These are phyloP conservation scores for Drosophila subobscura DNA, from an alignment of 1,140 invertebrate genomes.

Conservation along the genomic window DNA sequence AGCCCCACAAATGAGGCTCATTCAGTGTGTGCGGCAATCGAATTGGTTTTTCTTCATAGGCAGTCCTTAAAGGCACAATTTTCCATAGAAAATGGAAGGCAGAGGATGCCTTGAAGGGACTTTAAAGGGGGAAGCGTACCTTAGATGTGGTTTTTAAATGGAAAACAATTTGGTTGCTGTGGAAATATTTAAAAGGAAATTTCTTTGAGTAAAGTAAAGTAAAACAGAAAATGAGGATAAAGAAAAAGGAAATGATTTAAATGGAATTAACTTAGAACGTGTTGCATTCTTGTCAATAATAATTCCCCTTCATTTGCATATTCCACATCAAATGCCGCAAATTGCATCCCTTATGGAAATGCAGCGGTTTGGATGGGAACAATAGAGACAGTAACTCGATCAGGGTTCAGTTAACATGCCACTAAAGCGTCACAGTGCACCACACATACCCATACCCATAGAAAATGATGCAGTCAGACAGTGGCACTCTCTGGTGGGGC, in stretches of 20 bases:
- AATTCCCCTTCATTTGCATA: constrained; percentile 1
- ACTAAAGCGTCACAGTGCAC: constrained; percentile 9
- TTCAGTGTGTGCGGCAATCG: constrained; percentile 53
- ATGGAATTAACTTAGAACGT: no score
- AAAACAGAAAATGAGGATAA: no score
- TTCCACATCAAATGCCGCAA: neutral
- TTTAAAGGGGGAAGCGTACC: constrained; percentile 12
- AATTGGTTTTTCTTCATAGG: constrained; percentile 26
- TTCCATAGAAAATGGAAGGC: neutral
- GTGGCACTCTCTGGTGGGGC: constrained; percentile 19
- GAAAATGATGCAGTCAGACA: neutral
- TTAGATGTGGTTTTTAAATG: no score
- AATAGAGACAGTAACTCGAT: constrained; percentile 31
- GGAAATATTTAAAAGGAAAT: no score
- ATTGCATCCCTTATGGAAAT: constrained; percentile 8
- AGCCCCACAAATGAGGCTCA: constrained; percentile 43
- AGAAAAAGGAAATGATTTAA: no score
- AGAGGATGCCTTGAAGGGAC: constrained; percentile 1
- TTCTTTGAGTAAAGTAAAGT: no score
- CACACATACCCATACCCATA: constrained; percentile 19
- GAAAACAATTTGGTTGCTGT: no score
- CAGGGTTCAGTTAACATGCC: constrained; percentile 34
- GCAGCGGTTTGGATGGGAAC: neutral
- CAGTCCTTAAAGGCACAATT: constrained; percentile 26
- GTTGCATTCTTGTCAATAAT: neutral